Evolutionary conservation across 2,888 invertebrate species (phyloP).

Genomic region (Apamea epomidion): DNA sequence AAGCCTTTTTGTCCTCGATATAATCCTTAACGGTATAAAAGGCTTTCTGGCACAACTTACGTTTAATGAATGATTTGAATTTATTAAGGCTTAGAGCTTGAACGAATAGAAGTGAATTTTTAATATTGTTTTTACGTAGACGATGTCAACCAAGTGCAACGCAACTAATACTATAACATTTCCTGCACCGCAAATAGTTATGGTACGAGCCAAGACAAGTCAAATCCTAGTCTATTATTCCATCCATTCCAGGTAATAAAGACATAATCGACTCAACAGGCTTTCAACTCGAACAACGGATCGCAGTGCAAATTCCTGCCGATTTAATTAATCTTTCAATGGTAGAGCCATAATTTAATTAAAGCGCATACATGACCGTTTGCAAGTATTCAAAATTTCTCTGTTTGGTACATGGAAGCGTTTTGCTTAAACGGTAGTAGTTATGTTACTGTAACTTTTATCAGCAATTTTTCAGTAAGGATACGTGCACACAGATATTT

Average conservation of each 20-base stretch:
- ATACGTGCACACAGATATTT: not conserved
- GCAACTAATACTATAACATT: not conserved
- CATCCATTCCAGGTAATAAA: conserved; percentile 22
- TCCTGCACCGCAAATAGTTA: not conserved
- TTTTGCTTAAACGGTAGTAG: conserved; percentile 15
- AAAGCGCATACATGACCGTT: conserved; percentile 29
- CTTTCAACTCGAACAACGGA: conserved; percentile 23
- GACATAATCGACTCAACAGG: conserved; percentile 39
- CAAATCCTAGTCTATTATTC: conserved; percentile 12
- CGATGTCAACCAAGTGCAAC: not conserved
- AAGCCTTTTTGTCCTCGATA: too few relatives aligned
- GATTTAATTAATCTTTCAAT: conserved; percentile 56
- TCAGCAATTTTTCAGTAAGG: not conserved
- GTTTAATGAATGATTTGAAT: too few relatives aligned
- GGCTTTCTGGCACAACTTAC: too few relatives aligned
- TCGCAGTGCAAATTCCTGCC: conserved; percentile 32
- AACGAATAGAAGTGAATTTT: too few relatives aligned
- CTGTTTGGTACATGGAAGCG: conserved; percentile 16
- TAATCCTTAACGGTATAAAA: too few relatives aligned
- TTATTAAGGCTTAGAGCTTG: too few relatives aligned
- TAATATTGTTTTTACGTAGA: not conserved
- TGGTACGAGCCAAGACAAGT: not conserved
- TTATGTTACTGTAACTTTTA: not conserved
- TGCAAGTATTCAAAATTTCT: conserved; percentile 40
- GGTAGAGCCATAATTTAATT: conserved; percentile 55